Base-by-base conservation (phyloP, 2,113 vertebrate genomes). In the Heterotis niloticus region DNA sequence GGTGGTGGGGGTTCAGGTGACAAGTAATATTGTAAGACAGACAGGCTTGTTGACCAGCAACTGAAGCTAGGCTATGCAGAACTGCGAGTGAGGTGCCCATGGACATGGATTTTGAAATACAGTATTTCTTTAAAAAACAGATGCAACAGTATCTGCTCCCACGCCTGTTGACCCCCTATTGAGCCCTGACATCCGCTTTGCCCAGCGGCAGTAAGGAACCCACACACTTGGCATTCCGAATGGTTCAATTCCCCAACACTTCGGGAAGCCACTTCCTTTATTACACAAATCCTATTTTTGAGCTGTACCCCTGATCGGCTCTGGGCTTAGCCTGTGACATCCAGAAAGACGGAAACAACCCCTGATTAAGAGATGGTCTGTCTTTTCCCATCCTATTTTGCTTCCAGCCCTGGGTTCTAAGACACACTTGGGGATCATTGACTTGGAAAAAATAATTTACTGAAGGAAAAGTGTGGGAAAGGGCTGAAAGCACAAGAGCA, bases 161-260 rank as follows among this genome's bases (percentile, higher is more conserved):
- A 77, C 64, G 64, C 64, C 51, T 64, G 44, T 18, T 2, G 23
- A 51, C 20, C 52, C 62, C 51, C 44, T 66, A n/a, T 18, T 52
- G 75, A 66, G 75, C 12, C 26, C 62, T 65, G 75, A 52, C 24
- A 57, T 67, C 76, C 56, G 64, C 29, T 66, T 77, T 64, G 14
- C 64, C 65, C 64, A 18, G 34, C 54, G 14, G 23, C 29, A 57
- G 57, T 26, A 62, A 24, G 10, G 17, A 75, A 34, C 23, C 62
- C 74, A 44, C 18, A 60, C 74, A 34, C 16, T 64, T 57, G 23
- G 28, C 20, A 17, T 18, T 29, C 54, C 34, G 17, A n/a, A 16
- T 28, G 23, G 57, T 18, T 24, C 24, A 64, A 62, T 10, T 23
- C 59, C 11, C 59, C 74, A 64, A 75, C 18, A 34, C 28, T 44